Evolutionary conservation across 1,140 invertebrate genomes (phyloP).

Genomic region (Anthonomus grandis): DNA sequence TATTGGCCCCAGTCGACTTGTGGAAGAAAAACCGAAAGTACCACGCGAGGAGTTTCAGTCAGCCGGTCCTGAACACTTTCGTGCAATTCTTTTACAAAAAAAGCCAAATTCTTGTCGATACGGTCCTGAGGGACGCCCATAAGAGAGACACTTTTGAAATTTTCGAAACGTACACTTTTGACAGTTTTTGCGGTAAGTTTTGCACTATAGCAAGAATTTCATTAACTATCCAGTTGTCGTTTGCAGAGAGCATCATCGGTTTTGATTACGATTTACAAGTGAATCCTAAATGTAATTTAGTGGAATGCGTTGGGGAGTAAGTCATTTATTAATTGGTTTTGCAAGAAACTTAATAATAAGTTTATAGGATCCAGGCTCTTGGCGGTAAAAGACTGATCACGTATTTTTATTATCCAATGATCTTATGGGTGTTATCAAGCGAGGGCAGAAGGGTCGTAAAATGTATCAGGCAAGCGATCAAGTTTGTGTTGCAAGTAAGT

Average conservation of each 20-base stretch:
- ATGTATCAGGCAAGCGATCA: not conserved
- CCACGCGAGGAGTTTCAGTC: conserved; percentile 15
- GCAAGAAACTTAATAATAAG: not conserved
- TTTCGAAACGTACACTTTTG: conserved; percentile 12
- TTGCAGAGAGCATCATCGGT: conserved; percentile 15
- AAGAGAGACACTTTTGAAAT: conserved; percentile 12
- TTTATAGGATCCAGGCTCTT: conserved; percentile 12
- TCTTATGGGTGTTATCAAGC: not conserved
- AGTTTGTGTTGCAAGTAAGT: conserved; percentile 4
- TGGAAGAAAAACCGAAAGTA: conserved; percentile 17
- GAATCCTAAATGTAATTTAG: conserved; percentile 8
- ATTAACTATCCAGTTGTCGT: not conserved
- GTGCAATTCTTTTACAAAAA: conserved; percentile 19
- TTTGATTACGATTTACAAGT: conserved; percentile 12
- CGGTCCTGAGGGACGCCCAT: conserved; percentile 5
- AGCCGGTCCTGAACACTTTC: conserved; percentile 16
- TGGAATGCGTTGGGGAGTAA: conserved; percentile 16
- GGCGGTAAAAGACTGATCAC: not conserved
- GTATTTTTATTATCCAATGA: not conserved
- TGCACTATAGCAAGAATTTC: not conserved
- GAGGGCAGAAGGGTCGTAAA: conserved; percentile 2
- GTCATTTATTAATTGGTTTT: too few species aligned
- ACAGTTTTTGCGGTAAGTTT: conserved; percentile 15
- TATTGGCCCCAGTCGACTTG: conserved; percentile 11
- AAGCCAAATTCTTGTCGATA: not conserved